These are phyloP conservation scores for Catagonus wagneri DNA, from an alignment of 2,113 vertebrate species.

Conservation along the genomic window DNA sequence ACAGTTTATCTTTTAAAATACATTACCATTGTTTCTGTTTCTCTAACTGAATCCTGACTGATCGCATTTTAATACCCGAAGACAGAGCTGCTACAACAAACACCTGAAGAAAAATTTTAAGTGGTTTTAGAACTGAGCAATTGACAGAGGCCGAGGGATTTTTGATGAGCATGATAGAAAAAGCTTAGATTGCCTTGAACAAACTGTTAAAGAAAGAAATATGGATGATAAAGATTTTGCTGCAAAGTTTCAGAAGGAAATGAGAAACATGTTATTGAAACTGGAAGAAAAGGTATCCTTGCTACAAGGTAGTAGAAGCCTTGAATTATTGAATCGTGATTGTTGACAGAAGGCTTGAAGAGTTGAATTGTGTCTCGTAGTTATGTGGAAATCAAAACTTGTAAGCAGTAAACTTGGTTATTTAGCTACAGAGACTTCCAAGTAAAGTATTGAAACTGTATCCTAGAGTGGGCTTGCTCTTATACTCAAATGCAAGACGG, in stretches of 20 bases:
- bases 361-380: not conserved
- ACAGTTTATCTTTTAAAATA: not conserved
- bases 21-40: not conserved
- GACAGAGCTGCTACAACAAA: not conserved
- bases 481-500: not conserved
- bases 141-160: not conserved
- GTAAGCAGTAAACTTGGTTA: not conserved
- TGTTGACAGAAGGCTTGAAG: no score
- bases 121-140: not conserved
- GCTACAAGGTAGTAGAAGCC: not conserved
- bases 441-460: not conserved
- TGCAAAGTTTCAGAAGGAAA: not conserved
- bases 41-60: not conserved
- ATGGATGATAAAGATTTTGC: not conserved
- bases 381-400: not conserved
- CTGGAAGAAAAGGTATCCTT: not conserved
- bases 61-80: not conserved
- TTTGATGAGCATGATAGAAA: not conserved
- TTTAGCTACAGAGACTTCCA: not conserved
- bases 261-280: not conserved
- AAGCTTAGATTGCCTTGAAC: not conserved
- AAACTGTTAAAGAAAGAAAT: not conserved
- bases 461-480: not conserved
- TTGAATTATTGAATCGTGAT: not conserved
- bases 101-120: not conserved